Evolutionary conservation across 2,113 vertebrate species (phyloP).

Genomic region (Cranoglanis bouderius): DNA sequence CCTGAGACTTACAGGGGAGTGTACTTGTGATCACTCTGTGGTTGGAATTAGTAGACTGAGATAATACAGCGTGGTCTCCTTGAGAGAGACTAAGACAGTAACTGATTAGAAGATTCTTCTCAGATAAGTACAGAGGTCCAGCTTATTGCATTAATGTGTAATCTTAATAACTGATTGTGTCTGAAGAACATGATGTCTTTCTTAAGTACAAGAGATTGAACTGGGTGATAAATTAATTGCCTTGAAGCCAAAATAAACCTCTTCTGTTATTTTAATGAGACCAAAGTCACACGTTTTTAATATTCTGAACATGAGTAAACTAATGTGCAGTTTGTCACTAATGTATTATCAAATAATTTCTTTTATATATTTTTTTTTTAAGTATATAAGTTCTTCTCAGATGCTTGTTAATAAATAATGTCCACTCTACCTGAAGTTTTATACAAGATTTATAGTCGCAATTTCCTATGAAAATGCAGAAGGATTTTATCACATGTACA

Average conservation of each 20-base stretch:
- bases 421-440: not conserved
- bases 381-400: not conserved
- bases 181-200: constrained; percentile 4
- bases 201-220: not conserved
- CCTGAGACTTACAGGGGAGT: not conserved
- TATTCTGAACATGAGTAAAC: not conserved
- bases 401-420: not conserved
- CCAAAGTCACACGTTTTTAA: not conserved
- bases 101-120: constrained; percentile 5
- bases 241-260: not conserved
- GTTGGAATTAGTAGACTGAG: constrained; percentile 1
- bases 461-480: not conserved
- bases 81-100: not conserved
- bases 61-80: constrained; percentile 4
- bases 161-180: constrained; percentile 15
- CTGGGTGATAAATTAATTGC: not conserved
- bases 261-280: not conserved
- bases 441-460: not conserved
- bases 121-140: constrained; percentile 12
- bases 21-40: not conserved
- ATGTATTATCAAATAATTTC: not conserved
- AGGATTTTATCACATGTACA: not conserved
- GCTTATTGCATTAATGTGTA: not conserved
- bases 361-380: not conserved
- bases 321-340: not conserved